A percentile compares a stretch with the other conserved stretches of the same genome.
Evolutionary conservation across 2,797 vertebrate species (phyloP).

Genomic region (Ateles fusciceps): DNA sequence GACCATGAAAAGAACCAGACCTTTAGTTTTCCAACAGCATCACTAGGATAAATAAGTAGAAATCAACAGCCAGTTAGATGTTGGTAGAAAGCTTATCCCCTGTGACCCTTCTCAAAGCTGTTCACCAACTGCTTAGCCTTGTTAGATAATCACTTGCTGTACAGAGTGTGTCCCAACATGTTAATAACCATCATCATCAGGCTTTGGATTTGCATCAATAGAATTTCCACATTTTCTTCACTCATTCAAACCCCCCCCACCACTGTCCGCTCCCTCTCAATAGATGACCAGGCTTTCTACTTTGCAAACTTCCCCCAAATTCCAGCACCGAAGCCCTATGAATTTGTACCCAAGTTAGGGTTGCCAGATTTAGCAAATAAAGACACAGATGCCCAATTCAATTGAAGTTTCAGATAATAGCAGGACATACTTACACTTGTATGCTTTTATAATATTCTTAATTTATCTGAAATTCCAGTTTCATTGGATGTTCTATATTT

Average conservation of each 20-base stretch:
- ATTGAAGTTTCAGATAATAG: slow-evolving; percentile 2
- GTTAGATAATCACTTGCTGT: neutral
- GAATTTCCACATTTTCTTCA: neutral
- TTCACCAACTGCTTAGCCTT: neutral
- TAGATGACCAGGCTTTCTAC: neutral
- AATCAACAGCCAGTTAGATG: neutral
- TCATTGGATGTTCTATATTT: neutral
- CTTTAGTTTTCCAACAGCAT: slow-evolving; percentile 43
- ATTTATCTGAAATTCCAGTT: neutral
- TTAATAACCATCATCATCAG: neutral
- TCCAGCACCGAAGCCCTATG: neutral
- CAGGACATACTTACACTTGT: neutral
- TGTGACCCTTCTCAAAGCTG: neutral
- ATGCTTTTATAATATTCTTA: neutral
- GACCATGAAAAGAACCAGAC: slow-evolving; percentile 49
- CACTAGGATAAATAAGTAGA: neutral
- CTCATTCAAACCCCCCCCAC: neutral
- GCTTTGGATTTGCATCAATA: neutral
- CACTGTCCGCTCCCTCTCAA: neutral
- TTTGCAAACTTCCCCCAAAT: neutral
- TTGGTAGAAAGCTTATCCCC: neutral
- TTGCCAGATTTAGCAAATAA: neutral
- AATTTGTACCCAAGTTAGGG: neutral
- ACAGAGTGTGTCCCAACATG: neutral
- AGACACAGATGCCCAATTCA: slow-evolving; percentile 4